phyloP scores from a whole-genome alignment of 2,888 invertebrate genomes.

The Melolontha melolontha region DNA sequence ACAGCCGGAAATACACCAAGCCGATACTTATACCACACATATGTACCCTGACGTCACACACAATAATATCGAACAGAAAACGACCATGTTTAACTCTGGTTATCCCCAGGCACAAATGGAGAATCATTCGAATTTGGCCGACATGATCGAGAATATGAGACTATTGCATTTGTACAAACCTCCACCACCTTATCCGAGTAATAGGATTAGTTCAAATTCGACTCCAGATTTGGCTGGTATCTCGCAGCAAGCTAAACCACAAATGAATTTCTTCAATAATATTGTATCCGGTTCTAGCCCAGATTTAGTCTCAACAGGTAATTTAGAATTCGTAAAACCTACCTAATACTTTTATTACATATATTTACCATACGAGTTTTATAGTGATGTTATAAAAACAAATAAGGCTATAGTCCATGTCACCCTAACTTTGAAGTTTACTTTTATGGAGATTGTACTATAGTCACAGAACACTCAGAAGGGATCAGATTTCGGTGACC shows the following conservation, averaged over 20 bases:
- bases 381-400: no score
- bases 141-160: conserved; percentile 68
- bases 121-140: conserved; percentile 54
- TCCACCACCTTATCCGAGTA: conserved; percentile 86
- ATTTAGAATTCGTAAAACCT: conserved; percentile 54
- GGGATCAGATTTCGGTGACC: no score
- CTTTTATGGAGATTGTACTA: no score
- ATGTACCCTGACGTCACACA: conserved; percentile 78
- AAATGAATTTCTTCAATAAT: conserved; percentile 59
- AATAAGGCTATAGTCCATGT: no score
- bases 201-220: conserved; percentile 82
- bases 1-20: conserved; percentile 80
- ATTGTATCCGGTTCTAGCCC: conserved; percentile 83
- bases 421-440: no score
- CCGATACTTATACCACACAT: conserved; percentile 61
- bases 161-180: conserved; percentile 81
- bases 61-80: conserved; percentile 61
- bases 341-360: no score
- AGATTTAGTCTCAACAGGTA: conserved; percentile 80
- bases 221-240: conserved; percentile 86
- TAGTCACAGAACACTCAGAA: no score
- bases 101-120: conserved; percentile 57
- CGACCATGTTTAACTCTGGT: conserved; percentile 49
- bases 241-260: conserved; percentile 67
- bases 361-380: no score